Evolutionary conservation across 2,888 invertebrate species (phyloP).

Genomic region (Abscondita cerata): DNA sequence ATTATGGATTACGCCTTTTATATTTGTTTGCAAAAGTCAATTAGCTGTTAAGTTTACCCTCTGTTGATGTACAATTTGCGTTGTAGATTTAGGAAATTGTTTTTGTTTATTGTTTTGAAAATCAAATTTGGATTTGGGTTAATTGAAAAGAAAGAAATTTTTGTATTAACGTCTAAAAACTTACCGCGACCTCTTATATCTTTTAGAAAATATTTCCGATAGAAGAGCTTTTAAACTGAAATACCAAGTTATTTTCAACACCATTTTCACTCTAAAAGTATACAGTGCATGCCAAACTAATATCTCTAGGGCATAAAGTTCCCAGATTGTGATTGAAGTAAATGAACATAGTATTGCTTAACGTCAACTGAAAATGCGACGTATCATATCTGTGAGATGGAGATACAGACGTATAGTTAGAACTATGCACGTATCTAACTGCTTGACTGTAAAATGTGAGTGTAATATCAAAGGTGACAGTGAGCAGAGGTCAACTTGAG

Average conservation of each 20-base stretch:
- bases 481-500: slow-evolving; percentile 51
- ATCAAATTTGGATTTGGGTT: slow-evolving; percentile 9
- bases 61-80: slow-evolving; percentile 29
- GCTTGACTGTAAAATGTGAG: slow-evolving; percentile 43
- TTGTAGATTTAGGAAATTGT: slow-evolving; percentile 31
- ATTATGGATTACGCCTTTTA: slow-evolving; percentile 21
- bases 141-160: neutral
- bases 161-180: slow-evolving; percentile 24
- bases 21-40: slow-evolving; percentile 26
- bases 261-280: slow-evolving; percentile 55
- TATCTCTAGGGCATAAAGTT: slow-evolving; percentile 56
- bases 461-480: slow-evolving; percentile 50
- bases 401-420: slow-evolving; percentile 9
- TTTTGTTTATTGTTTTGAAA: slow-evolving; percentile 27
- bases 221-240: slow-evolving; percentile 44
- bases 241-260: slow-evolving; percentile 50
- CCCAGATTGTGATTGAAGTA: slow-evolving; percentile 56
- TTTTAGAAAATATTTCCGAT: slow-evolving; percentile 35
- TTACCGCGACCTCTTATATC: slow-evolving; percentile 29
- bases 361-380: slow-evolving; percentile 47
- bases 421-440: slow-evolving; percentile 26
- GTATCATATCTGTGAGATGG: slow-evolving; percentile 22
- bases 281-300: slow-evolving; percentile 54
- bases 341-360: slow-evolving; percentile 57
- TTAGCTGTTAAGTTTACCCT: slow-evolving; percentile 21